Conservation (phyloP, 1,140 invertebrate species). For the Papilio aristodemus region DNA sequence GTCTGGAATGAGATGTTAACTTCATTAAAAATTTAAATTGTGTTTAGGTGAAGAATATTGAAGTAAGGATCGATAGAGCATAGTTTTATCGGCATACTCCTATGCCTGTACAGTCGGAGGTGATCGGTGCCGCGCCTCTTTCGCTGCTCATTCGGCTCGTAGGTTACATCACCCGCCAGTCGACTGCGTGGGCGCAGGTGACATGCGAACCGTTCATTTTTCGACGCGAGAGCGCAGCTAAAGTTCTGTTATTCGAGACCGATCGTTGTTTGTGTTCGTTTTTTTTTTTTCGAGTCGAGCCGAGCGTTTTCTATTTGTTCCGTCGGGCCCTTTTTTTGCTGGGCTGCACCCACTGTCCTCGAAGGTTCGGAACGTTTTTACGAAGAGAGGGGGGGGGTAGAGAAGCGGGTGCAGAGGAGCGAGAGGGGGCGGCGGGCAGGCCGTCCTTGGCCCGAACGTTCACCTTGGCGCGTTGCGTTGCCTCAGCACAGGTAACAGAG, state of each 20-base stretch:
- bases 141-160: constrained; percentile 57
- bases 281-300: constrained; percentile 49
- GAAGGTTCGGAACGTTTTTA: constrained; percentile 71
- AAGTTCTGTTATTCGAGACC: constrained; percentile 69
- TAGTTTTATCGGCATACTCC: constrained; percentile 30
- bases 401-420: constrained; percentile 44
- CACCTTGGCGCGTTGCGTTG: constrained; percentile 75
- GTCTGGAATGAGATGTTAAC: constrained; percentile 42
- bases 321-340: constrained; percentile 75
- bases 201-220: constrained; percentile 67
- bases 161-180: constrained; percentile 70
- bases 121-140: constrained; percentile 59
- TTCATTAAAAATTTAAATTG: constrained; percentile 49
- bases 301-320: constrained; percentile 76
- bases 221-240: constrained; percentile 55
- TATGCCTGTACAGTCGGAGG: constrained; percentile 2
- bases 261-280: constrained; percentile 65
- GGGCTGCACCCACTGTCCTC: constrained; percentile 64
- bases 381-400: constrained; percentile 45
- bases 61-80: constrained; percentile 22
- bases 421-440: constrained; percentile 52
- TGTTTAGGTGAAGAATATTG: constrained; percentile 43
- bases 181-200: constrained; percentile 71
- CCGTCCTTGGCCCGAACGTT: constrained; percentile 78
- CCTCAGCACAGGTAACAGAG: constrained; percentile 76